Base-by-base conservation (phyloP, 2,888 invertebrate genomes). In the Torymus tubicola region DNA sequence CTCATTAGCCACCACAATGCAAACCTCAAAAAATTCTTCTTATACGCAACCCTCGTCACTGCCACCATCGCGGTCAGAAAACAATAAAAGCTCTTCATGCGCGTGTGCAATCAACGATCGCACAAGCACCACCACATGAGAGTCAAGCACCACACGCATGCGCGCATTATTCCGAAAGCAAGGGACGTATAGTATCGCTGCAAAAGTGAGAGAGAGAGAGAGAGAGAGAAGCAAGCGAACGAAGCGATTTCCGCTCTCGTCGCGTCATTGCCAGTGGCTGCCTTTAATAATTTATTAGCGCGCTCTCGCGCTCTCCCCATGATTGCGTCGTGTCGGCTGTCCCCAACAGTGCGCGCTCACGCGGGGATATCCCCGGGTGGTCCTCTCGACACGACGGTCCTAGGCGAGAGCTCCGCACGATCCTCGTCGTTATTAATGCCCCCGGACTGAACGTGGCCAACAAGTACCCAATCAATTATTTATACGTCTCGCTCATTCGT, bases 211-310 rank as follows among this genome's bases (percentile, higher is more conserved):
- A n/a, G n/a, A n/a, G n/a, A n/a, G n/a, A n/a, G n/a, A n/a, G n/a
- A n/a, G n/a, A n/a, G 31, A 31, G 31, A 31, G 31, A 31, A 31
- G 31, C 24, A 3, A 24, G 24, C 24, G 3, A 24, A 24, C 24
- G 24, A 24, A 24, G 24, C 31, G 31, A 31, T 31, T 31, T 31
- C 31, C 31, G 31, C 31, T 31, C 31, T 31, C 31, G 31, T 31
- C 81, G 86, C 88, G 90, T 90, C 90, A 90, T 88, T 87, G 85
- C 85, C 90, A 90, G 90, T 84, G 86, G 86, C 86, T 86, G 88
- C 87, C 89, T 90, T 90, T 89, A 89, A 90, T 91, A 91, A 91
- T 90, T 91, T 90, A 90, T 90, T 90, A 90, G 90, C 88, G 85
- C 86, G 86, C 84, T 81, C 83, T 80, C 83, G 5, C 75, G 53